Conservation (phyloP, 2,113 vertebrate species). For the Lates calcarifer region DNA sequence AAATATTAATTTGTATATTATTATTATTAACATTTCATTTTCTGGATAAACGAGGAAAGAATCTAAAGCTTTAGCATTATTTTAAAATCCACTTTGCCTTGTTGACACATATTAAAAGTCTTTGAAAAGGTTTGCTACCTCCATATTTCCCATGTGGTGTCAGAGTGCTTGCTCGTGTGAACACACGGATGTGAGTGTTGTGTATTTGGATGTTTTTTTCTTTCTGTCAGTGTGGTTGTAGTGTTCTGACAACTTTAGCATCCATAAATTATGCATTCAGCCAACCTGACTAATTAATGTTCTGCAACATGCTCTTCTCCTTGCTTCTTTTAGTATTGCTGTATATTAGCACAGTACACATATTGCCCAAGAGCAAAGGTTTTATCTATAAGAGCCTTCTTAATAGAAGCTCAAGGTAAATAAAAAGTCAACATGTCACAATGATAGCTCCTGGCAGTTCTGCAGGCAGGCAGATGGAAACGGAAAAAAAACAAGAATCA, state of each 20-base stretch:
- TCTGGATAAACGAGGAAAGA: constrained; percentile 13
- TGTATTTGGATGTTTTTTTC: background rate
- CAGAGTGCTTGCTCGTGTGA: constrained; percentile 16
- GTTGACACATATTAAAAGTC: constrained; percentile 1
- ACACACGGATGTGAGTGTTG: background rate
- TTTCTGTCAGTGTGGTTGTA: background rate
- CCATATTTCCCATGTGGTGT: constrained; percentile 21
- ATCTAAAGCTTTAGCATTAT: background rate
- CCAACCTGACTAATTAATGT: constrained; percentile 51
- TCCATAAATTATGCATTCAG: constrained; percentile 54
- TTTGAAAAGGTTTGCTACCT: constrained; percentile 21
- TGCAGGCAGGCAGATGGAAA: constrained; percentile 22
- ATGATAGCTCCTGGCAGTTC: constrained; percentile 4
- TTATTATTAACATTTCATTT: background rate
- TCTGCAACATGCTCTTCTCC: constrained; percentile 25
- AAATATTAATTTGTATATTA: background rate
- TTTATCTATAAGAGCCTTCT: background rate
- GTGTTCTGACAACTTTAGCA: constrained; percentile 30
- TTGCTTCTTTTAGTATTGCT: background rate
- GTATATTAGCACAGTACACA: background rate
- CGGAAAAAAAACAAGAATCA: background rate
- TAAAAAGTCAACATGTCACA: constrained; percentile 6
- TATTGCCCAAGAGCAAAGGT: no score
- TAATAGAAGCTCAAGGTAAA: constrained; percentile 17
- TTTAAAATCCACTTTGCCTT: constrained; percentile 9